Base-by-base conservation (phyloP, 2,113 vertebrate species). In the Urocolius indicus region DNA sequence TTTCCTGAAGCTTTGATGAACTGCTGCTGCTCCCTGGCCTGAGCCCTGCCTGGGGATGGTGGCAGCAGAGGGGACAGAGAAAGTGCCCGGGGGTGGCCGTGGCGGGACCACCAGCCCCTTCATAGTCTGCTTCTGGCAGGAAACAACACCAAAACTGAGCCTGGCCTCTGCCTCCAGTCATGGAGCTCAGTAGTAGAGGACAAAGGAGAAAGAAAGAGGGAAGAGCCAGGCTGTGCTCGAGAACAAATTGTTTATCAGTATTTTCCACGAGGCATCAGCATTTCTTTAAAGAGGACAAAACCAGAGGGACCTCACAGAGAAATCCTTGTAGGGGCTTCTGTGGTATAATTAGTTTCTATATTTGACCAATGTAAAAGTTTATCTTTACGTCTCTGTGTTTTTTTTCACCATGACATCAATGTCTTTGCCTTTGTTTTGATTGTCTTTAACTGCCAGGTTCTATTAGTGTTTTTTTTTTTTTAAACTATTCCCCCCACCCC, bases 221-320 rank as follows among this genome's bases (percentile, higher is more conserved):
- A 89, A 87, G 36, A 90, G n/a, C 67, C 58, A 30, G 68, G 32
- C n/a, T 72, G 59, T 6, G 19, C 81, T 69, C 3, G 32, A 81
- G 93, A 91, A 76, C 77, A 80, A 92, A 32, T 55, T 93, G 90
- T 94, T 87, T 90, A 67, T 83, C 59, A 49, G 77, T 41, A 61
- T 93, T 95, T 97, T 92, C 83, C 91, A 81, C 1, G 24, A 94
- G 74, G 81, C 80, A 94, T 91, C 95, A 94, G 87, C 87, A 85
- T n/a, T 87, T 94, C 92, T 90, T 93, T 87, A 94, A 95, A 73
- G 94, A 92, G 93, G 85, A 89, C 92, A 96, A 87, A 96, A 67
- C 83, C 87, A 72, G 81, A 81, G 87, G 86, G 89, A 93, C 76
- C 58, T 75, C 59, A 46, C 36, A 88, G 89, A 92, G 61, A 87